Base-by-base conservation (phyloP, 1,140 invertebrate genomes). In the Neuroterus valhalla region DNA sequence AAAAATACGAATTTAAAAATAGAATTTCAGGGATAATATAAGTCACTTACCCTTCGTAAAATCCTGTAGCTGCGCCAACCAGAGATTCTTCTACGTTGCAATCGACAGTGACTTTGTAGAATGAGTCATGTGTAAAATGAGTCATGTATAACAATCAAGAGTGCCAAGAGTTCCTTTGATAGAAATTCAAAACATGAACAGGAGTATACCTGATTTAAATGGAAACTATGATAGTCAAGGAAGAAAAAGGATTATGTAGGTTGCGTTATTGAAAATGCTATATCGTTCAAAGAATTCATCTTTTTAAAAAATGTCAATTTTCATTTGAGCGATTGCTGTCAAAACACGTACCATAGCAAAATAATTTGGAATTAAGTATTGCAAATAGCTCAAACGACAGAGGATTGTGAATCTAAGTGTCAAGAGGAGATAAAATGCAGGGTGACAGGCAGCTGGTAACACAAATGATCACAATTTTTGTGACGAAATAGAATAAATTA, bases 401-500 rank as follows among this genome's bases (percentile, higher is more conserved):
- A 26, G 71, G 31, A n/a, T 19, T 68, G 3, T 52, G 68, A 44
- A 15, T 31, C 8, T 17, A 55, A 70, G 4, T 77, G 75, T 71
- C 45, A 48, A 15, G 70, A 66, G 43, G 75, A 76, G 43, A 21
- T 66, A 5, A 67, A 76, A 15, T 76, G 48, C n/a, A 50, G 70
- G 38, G 66, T 72, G 3, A 76, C 75, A 48, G 71, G 71, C 14
- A 76, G 68, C 71, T 72, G 75, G 75, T 76, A 76, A 6, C 11
- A 19, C 2, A 48, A 4, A 48, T n/a, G 6, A 17, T 19, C 15
- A 67, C 1, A 2, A 43, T 38, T 67, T 14, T 67, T 4, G 5
- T 14, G 10, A 67, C 15, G 6, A 67, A 0, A 67, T n/a, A 2
- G n/a, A 42, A n/a, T 10, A 42, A 17, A 17, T 66, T 66, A 1